Base-by-base conservation (phyloP, 2,113 vertebrate genomes). In the Gasterosteus nipponicus region DNA sequence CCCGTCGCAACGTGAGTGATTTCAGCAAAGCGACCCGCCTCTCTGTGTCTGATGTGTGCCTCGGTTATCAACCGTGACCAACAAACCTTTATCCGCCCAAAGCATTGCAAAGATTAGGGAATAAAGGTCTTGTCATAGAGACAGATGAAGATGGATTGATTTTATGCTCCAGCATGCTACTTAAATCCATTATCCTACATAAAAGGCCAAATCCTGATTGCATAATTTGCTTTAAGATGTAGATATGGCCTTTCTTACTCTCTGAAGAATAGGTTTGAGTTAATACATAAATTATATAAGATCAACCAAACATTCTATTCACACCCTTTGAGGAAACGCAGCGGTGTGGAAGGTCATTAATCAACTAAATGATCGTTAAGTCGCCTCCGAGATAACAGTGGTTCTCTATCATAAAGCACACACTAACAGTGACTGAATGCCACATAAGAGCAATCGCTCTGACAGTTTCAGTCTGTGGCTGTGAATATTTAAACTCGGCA, bases 261-360 rank as follows among this genome's bases (percentile, higher is more conserved):
- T 65, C 53, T 60, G 53, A 16, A 41, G 56, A 59, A 56, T 18
- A 42, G 42, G 29, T n/a, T 62, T 15, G 59, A 29, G 29, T 72
- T 44, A 38, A 65, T 31, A 16, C 39, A 72, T 59, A 54, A 29
- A 58, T 61, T 2, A 69, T 65, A 22, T 38, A 26, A 67, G 35
- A 58, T 10, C 9, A 73, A 29, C 58, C 16, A 19, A 10, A 4
- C 47, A 11, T 5, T 70, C 15, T 51, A 39, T 46, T 56, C 33
- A 47, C 51, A 15, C 15, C 38, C 10, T 67, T 11, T 26, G 38
- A 63, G 42, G 58, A 57, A 56, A 51, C 46, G 47, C 31, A 33
- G 12, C n/a, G 49, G 33, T 18, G 18, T 22, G 29, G 26, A 60
- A 51, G 72, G 49, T 79, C 14, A 81, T 87, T 58, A 63, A 89